A percentile compares a stretch with the other conserved stretches of the same genome.
These are phyloP conservation scores for Antedon mediterranea DNA, from an alignment of 53 echinoderm and acorn worm species.

Conservation along the genomic window DNA sequence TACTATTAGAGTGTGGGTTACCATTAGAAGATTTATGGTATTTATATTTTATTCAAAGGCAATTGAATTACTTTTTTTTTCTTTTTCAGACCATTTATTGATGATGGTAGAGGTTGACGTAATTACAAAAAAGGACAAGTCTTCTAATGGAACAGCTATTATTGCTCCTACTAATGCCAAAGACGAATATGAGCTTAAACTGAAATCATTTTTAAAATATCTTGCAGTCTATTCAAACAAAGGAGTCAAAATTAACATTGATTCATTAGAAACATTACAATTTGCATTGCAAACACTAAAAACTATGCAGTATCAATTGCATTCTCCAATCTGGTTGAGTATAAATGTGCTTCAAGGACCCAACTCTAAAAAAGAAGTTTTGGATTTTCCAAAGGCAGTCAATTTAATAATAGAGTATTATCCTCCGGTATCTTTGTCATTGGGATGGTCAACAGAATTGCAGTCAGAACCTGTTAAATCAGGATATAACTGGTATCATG, in stretches of 20 bases:
- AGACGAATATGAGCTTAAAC: constrained; percentile 11
- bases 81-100: constrained; percentile 42
- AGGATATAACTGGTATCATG: constrained; percentile 60
- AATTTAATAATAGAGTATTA: constrained; percentile 29
- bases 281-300: constrained; percentile 36
- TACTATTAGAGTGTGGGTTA: too few species aligned
- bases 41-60: too few species aligned
- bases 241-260: constrained; percentile 59
- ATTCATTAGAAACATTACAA: constrained; percentile 17
- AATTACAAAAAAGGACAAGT: constrained; percentile 23
- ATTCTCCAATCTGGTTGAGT: constrained; percentile 71
- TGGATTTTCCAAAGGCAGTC: constrained; percentile 1
- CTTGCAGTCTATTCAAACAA: constrained; percentile 71
- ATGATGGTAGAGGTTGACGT: constrained; percentile 88
- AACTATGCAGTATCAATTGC: constrained; percentile 22
- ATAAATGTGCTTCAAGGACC: constrained; percentile 68
- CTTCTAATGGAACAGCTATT: constrained; percentile 24
- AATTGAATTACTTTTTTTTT: background rate
- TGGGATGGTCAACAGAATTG: constrained; percentile 70
- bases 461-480: constrained; percentile 37
- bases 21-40: too few species aligned
- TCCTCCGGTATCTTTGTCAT: constrained; percentile 43
- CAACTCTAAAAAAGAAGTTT: constrained; percentile 11
- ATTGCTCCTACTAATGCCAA: constrained; percentile 29
- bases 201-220: constrained; percentile 47